These are phyloP conservation scores for Papilio machaon DNA, from an alignment of 1,140 invertebrate genomes.

Conservation along the genomic window DNA sequence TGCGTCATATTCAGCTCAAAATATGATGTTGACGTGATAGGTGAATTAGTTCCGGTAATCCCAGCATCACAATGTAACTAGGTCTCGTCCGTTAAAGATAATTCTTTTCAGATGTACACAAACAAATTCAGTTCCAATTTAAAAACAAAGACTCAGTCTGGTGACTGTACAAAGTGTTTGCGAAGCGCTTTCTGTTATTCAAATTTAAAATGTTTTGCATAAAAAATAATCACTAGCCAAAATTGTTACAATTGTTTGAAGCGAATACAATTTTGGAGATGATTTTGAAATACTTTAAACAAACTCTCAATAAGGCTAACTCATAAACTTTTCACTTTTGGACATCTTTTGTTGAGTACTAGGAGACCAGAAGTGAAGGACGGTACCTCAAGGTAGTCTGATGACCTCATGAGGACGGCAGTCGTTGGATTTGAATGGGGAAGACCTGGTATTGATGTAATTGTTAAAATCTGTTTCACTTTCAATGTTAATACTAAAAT, in stretches of 20 bases:
- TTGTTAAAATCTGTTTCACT: not conserved
- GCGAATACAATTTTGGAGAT: not conserved
- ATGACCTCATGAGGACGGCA: not conserved
- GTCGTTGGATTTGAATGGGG: not conserved
- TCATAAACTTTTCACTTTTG: not conserved
- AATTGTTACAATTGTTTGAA: not conserved
- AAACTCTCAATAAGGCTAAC: not conserved
- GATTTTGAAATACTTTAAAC: not conserved
- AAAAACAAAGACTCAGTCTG: slow-evolving; percentile 9
- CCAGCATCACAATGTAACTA: not conserved
- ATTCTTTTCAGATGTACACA: not conserved
- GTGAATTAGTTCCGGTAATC: slow-evolving; percentile 12
- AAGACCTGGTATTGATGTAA: not conserved
- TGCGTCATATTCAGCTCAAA: not conserved
- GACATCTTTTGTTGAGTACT: not conserved
- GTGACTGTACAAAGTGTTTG: not conserved
- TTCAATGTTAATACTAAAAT: not conserved
- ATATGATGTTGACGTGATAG: not conserved
- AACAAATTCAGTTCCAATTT: not conserved
- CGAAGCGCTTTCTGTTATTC: slow-evolving; percentile 11
- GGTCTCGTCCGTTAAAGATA: not conserved
- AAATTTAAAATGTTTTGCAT: slow-evolving; percentile 12
- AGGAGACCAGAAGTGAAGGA: not conserved
- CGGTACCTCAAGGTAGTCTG: not conserved
- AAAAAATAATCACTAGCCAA: slow-evolving; percentile 3